These are phyloP conservation scores for Ornithoptera priamus DNA, from an alignment of 2,888 invertebrate genomes.

Conservation along the genomic window DNA sequence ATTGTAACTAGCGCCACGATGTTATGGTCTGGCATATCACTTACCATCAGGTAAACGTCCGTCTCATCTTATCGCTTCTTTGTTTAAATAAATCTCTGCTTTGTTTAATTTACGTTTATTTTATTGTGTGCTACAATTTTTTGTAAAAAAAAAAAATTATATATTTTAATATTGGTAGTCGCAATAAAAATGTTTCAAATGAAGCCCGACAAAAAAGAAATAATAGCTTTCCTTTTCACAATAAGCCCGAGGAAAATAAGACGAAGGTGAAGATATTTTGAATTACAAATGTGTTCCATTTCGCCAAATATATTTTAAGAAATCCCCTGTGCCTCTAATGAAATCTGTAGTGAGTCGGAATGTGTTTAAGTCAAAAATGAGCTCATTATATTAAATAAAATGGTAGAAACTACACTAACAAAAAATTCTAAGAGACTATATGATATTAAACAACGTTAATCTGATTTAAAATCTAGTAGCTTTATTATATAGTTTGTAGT, in stretches of 20 bases:
- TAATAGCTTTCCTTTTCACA: slow-evolving; percentile 1
- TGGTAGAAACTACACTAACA: background rate
- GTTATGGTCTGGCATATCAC: no score
- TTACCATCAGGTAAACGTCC: no score
- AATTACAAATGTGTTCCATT: slow-evolving; percentile 19
- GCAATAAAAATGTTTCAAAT: background rate
- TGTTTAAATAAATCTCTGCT: background rate
- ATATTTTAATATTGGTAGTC: background rate
- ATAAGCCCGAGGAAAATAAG: slow-evolving; percentile 11
- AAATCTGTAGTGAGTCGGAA: slow-evolving; percentile 1
- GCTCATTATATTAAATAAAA: background rate
- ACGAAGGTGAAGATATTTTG: slow-evolving; percentile 14
- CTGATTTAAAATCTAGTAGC: no score
- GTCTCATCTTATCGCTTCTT: no score
- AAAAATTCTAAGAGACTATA: background rate
- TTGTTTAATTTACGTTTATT: background rate
- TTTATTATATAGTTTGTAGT: no score
- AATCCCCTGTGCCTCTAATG: background rate
- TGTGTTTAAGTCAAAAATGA: background rate
- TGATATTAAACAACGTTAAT: background rate
- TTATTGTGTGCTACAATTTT: background rate
- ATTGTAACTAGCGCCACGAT: no score
- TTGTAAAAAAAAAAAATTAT: background rate
- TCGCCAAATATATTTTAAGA: slow-evolving; percentile 2
- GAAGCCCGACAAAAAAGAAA: background rate